These are phyloP conservation scores for Scytalopus superciliaris DNA, from an alignment of 2,113 vertebrate genomes.

Conservation along the genomic window DNA sequence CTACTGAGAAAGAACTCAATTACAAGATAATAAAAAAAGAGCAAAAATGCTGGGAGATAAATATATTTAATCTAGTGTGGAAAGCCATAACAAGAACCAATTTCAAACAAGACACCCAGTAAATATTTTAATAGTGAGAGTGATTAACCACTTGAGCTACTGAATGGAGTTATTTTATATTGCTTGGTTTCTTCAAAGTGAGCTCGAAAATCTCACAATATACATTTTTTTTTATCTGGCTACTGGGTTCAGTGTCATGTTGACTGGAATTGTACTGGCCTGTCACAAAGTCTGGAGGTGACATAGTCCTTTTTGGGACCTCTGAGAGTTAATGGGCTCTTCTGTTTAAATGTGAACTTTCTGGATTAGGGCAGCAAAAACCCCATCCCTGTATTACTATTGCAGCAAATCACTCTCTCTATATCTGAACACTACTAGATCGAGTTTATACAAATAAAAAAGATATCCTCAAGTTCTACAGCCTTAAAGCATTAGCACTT, in stretches of 20 bases:
- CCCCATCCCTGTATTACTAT: not conserved
- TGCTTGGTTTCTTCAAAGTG: not conserved
- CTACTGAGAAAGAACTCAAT: not conserved
- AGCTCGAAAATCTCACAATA: not conserved
- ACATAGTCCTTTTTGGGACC: not conserved
- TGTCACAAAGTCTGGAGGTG: not conserved
- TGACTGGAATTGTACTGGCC: not conserved
- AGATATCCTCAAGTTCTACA: not conserved
- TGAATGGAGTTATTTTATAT: not conserved
- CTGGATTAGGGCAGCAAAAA: not conserved
- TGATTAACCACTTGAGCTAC: not conserved
- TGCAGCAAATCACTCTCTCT: not conserved
- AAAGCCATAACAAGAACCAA: not conserved
- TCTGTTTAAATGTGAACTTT: not conserved
- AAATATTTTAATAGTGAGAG: constrained; percentile 3
- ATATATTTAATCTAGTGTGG: not conserved
- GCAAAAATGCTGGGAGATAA: not conserved
- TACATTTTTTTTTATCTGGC: not conserved
- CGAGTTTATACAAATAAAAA: not conserved
- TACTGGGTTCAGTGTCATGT: not conserved
- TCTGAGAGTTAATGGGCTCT: not conserved
- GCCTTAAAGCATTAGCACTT: not conserved
- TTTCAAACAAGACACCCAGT: not conserved
- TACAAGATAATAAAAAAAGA: not conserved
- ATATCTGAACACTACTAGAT: not conserved